Evolutionary conservation across 1,140 invertebrate genomes (phyloP).

Genomic region (Tetragonula clypearis): DNA sequence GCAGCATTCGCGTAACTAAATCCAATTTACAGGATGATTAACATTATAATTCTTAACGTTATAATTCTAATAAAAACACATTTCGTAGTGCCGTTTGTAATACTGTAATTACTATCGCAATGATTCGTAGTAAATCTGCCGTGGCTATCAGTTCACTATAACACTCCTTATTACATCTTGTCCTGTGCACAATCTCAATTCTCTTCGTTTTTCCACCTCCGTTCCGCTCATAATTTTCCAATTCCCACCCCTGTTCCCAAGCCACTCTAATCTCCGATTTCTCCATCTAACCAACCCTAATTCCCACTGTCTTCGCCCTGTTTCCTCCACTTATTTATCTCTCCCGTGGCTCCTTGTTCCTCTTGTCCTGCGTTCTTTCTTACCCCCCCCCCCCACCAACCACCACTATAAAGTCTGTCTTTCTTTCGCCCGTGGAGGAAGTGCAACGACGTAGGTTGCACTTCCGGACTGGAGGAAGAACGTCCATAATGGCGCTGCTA

Average conservation of each 20-base stretch:
- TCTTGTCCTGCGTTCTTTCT: neutral
- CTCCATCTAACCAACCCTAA: neutral
- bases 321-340: constrained; percentile 2
- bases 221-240: neutral
- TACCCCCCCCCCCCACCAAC: too few relatives aligned
- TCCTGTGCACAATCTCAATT: neutral
- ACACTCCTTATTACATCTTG: neutral
- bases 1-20: too few relatives aligned
- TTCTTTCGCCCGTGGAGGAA: neutral
- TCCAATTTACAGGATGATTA: too few relatives aligned
- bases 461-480: neutral
- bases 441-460: constrained; percentile 5
- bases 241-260: neutral
- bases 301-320: neutral
- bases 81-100: too few relatives aligned
- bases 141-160: neutral
- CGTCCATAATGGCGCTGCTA: constrained; percentile 21
- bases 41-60: too few relatives aligned
- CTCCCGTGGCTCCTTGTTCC: neutral
- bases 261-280: constrained; percentile 6
- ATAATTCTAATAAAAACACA: too few relatives aligned
- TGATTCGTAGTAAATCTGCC: neutral
- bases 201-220: neutral
- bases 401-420: neutral
- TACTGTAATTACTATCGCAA: too few relatives aligned